Percentiles rank a stretch among this genome's conserved stretches.
Conservation (phyloP, 2,888 invertebrate species). For the Exephanes ischioxanthus region DNA sequence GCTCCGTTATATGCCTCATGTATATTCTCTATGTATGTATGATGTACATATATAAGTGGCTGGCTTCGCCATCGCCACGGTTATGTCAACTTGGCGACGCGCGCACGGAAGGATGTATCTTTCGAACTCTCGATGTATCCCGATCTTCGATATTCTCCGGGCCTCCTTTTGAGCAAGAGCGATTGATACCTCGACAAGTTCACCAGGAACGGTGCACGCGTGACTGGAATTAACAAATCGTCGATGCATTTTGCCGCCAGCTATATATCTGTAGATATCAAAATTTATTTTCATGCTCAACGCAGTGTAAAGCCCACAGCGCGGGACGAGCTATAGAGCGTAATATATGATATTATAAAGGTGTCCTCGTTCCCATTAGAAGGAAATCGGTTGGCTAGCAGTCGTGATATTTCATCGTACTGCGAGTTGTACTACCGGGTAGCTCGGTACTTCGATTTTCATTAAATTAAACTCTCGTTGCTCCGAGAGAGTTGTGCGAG, state of each 20-base stretch:
- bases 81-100: slow-evolving; percentile 23
- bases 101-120: slow-evolving; percentile 36
- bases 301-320: background rate
- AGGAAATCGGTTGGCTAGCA: slow-evolving; percentile 11
- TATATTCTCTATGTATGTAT: slow-evolving; percentile 23
- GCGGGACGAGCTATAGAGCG: background rate
- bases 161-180: slow-evolving; percentile 46
- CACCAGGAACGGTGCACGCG: slow-evolving; percentile 36
- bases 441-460: slow-evolving; percentile 33
- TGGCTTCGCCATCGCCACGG: slow-evolving; percentile 32
- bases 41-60: slow-evolving; percentile 25
- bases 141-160: slow-evolving; percentile 39
- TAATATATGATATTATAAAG: slow-evolving; percentile 10
- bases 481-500: slow-evolving; percentile 1
- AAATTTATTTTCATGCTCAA: slow-evolving; percentile 17
- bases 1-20: slow-evolving; percentile 29
- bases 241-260: background rate
- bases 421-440: background rate
- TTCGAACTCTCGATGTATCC: slow-evolving; percentile 63
- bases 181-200: slow-evolving; percentile 49
- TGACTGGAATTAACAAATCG: slow-evolving; percentile 28
- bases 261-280: background rate
- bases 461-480: slow-evolving; percentile 42
- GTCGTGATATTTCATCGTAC: background rate
- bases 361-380: slow-evolving; percentile 25